A percentile compares a stretch with the other conserved stretches of the same genome.
Evolutionary conservation across 2,888 invertebrate genomes (phyloP).

Genomic region (Zhuqinia jingwanae): DNA sequence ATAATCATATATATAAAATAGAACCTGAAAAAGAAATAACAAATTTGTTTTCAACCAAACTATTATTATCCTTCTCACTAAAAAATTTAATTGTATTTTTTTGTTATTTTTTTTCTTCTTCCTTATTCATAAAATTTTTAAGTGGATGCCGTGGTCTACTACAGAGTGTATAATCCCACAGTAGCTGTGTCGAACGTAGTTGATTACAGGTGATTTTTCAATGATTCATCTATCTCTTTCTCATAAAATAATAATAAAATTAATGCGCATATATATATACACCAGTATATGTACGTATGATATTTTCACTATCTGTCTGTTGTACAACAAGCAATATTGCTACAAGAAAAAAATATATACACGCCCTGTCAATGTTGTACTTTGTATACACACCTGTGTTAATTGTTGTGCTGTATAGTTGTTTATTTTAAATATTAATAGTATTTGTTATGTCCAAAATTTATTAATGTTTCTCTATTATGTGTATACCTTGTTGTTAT

Average conservation of each 20-base stretch:
- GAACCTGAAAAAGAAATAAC: background rate
- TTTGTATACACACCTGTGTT: no score
- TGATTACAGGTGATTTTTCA: constrained; percentile 74
- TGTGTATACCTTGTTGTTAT: background rate
- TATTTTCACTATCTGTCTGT: background rate
- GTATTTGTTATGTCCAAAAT: background rate
- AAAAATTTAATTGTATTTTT: constrained; percentile 19
- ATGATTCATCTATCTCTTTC: background rate
- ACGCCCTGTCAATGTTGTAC: background rate
- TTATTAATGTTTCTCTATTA: background rate
- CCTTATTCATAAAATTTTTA: constrained; percentile 51
- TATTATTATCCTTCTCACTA: constrained; percentile 20
- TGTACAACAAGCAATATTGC: background rate
- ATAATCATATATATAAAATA: background rate
- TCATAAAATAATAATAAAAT: constrained; percentile 10
- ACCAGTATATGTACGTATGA: background rate
- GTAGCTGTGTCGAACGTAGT: constrained; percentile 79
- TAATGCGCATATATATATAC: background rate
- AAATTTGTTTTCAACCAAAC: background rate
- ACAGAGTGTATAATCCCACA: constrained; percentile 85
- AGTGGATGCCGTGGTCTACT: constrained; percentile 96
- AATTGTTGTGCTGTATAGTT: background rate
- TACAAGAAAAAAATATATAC: background rate
- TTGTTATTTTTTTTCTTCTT: constrained; percentile 42
- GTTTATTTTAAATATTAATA: no score